Base-by-base conservation (phyloP, 2,888 invertebrate species). In the Thereva unica region DNA sequence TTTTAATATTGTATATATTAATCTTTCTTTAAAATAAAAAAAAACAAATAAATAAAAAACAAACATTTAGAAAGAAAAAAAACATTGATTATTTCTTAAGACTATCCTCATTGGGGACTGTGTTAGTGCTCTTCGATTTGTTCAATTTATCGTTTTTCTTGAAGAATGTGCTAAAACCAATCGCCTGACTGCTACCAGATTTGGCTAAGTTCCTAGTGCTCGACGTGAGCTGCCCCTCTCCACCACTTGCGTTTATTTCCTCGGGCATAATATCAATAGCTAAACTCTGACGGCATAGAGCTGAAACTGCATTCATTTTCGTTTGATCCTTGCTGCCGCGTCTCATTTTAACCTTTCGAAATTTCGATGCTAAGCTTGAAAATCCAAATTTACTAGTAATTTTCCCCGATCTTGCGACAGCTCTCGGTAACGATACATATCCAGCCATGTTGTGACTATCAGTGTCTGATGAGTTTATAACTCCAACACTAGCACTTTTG, bases 401-500 rank as follows among this genome's bases (percentile, higher is more conserved):
- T 67, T 79, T 79, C 1, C 75, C 77, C n/a, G 78, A 77, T 40
- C 79, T 74, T 41, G 73, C 76, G 2, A 78, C 76, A 4, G 74
- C 75, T 35, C 84, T 75, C 0, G 86, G 85, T 64, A 85, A 71
- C 0, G 85, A 85, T 1, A 85, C 85, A 70, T 84, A 85, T 3
- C 83, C 82, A 9, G 82, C 81, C 4, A 76, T 75, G 66, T 80
- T 80, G 42, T 77, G 71, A 67, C 78, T 79, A 7, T 49, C 44
- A 34, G 47, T 9, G 42, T 4, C 23, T 10, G 50, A 12, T 10
- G 72, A 73, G 12, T 71, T 87, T 66, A 91, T 89, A 86, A 91
- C 89, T n/a, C 90, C 90, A 0, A 87, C 90, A 70, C 91, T 91
- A 0, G 88, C 87, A 40, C 90, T 90, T 73, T 91, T 89, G 0